Conservation (phyloP, 2,888 invertebrate species). For the Pristionchus mayeri region DNA sequence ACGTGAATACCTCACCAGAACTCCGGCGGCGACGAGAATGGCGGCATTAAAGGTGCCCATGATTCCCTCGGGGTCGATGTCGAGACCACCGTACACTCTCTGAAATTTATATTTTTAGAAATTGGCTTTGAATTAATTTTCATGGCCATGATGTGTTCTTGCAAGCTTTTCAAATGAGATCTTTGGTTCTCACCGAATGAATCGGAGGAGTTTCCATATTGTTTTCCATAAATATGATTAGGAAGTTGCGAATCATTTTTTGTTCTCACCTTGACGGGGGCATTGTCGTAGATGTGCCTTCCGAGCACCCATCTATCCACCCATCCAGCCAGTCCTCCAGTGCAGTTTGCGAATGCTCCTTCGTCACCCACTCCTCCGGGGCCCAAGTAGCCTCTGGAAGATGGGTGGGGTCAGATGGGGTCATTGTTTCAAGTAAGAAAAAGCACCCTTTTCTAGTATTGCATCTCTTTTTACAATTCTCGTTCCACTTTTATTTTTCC, state of each 20-base stretch:
- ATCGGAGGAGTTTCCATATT: too few species aligned
- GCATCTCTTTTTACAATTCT: neutral
- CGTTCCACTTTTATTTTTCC: too few species aligned
- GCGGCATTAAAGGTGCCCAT: neutral
- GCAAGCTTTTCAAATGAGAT: too few species aligned
- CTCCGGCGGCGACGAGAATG: conserved; percentile 2
- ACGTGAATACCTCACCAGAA: neutral
- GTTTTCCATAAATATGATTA: too few species aligned
- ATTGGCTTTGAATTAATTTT: too few species aligned
- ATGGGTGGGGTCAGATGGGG: too few species aligned
- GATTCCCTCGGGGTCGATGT: conserved; percentile 41
- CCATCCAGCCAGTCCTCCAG: conserved; percentile 28
- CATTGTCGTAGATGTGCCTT: neutral
- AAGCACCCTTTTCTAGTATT: too few species aligned
- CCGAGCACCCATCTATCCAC: conserved; percentile 12
- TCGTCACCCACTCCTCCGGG: conserved; percentile 38
- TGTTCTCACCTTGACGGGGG: conserved; percentile 9
- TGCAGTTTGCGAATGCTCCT: conserved; percentile 21
- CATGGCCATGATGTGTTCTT: too few species aligned
- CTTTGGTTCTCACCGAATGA: too few species aligned
- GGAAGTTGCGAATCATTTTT: too few species aligned
- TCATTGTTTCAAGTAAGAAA: neutral
- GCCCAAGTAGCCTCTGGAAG: conserved; percentile 37
- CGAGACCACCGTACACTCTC: neutral
- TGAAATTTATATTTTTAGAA: too few species aligned